phyloP scores from a whole-genome alignment of 2,797 vertebrate genomes.

The Hozukius guyotensis region DNA sequence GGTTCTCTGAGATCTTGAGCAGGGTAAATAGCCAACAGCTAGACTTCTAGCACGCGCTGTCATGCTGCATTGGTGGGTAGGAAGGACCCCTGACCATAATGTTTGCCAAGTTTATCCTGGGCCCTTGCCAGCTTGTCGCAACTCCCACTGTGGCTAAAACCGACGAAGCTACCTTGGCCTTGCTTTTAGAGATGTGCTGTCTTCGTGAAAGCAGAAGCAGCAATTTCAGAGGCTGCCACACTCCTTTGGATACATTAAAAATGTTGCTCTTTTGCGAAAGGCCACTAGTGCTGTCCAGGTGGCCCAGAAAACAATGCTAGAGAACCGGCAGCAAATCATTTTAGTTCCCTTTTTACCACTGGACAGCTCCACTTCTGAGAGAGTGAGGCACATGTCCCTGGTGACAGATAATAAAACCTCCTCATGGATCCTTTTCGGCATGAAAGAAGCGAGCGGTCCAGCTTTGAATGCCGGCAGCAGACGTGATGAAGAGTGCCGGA shows the following conservation, averaged over 20 bases:
- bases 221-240: not conserved
- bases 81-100: constrained; percentile 23
- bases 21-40: constrained; percentile 17
- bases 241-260: not conserved
- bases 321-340: not conserved
- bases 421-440: not conserved
- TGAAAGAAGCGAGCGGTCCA: not conserved
- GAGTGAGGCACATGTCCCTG: not conserved
- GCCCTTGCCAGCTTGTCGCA: not conserved
- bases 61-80: constrained; percentile 1
- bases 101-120: constrained; percentile 29
- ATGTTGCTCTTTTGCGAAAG: not conserved
- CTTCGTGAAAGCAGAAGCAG: not conserved
- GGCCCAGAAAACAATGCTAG: not conserved
- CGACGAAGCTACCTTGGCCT: not conserved
- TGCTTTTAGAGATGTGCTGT: not conserved
- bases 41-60: not conserved
- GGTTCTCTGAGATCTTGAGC: constrained; percentile 14
- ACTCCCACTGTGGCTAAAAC: constrained; percentile 8
- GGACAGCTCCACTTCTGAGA: not conserved
- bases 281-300: not conserved
- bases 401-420: constrained; percentile 5
- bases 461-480: not conserved
- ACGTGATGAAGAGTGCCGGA: not conserved
- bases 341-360: not conserved